Percentiles rank a stretch among this genome's conserved stretches.
Conservation (phyloP, 2,797 vertebrate genomes). For the Gobio occitaniae region DNA sequence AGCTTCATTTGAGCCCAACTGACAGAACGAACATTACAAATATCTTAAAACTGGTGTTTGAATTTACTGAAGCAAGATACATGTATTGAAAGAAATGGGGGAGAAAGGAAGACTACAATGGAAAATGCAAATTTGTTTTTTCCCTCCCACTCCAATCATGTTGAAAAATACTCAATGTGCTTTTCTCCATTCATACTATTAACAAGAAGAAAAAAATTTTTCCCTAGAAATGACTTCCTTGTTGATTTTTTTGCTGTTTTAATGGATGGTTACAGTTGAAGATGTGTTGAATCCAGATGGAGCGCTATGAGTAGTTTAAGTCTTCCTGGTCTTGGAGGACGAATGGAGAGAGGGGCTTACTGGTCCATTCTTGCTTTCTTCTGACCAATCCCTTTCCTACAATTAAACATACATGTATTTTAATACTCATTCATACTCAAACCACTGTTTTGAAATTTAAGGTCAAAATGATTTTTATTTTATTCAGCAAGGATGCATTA, state of each 20-base stretch:
- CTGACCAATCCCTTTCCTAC: constrained; percentile 89
- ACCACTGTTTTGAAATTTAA: neutral
- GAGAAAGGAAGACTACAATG: constrained; percentile 54
- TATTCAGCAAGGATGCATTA: neutral
- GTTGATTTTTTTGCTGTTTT: constrained; percentile 61
- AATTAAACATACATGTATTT: constrained; percentile 55
- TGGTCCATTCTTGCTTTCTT: constrained; percentile 94
- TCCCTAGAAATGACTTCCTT: constrained; percentile 20
- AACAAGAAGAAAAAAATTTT: constrained; percentile 10
- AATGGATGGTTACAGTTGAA: constrained; percentile 67
- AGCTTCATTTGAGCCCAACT: constrained; percentile 72
- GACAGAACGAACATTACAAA: constrained; percentile 74
- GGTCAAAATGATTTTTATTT: neutral
- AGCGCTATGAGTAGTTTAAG: constrained; percentile 68
- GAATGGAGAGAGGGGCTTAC: constrained; percentile 75
- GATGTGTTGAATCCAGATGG: constrained; percentile 60
- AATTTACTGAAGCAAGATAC: constrained; percentile 67
- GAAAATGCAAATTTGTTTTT: constrained; percentile 76
- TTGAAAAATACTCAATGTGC: constrained; percentile 53
- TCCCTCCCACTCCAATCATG: constrained; percentile 70
- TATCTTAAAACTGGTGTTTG: constrained; percentile 69
- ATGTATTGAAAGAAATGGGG: constrained; percentile 70
- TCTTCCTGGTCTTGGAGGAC: constrained; percentile 73
- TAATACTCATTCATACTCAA: neutral
- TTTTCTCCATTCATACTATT: constrained; percentile 47